phyloP scores from a whole-genome alignment of 2,888 invertebrate genomes.

The Melanchra persicariae region DNA sequence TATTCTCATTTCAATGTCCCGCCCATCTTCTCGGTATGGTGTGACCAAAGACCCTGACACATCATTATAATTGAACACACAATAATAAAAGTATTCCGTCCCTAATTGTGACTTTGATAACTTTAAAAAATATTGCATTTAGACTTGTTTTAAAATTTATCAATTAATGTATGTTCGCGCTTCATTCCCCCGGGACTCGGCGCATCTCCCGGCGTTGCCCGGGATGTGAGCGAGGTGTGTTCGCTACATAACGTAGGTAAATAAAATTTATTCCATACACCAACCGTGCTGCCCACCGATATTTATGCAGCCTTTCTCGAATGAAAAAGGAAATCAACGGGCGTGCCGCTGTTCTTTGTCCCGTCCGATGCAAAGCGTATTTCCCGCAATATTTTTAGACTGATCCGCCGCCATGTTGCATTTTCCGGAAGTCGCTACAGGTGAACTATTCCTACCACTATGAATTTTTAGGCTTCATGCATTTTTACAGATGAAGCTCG shows the following conservation, averaged over 20 bases:
- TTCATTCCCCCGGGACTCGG: not conserved
- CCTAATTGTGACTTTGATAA: not conserved
- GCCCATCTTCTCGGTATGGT: too few species aligned
- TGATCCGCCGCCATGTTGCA: conserved; percentile 39
- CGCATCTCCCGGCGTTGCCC: not conserved
- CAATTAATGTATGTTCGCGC: conserved; percentile 9
- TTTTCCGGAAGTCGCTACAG: conserved; percentile 28
- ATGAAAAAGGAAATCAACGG: conserved; percentile 7
- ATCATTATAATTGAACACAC: too few species aligned
- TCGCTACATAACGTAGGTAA: not conserved
- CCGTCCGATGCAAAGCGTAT: conserved; percentile 21
- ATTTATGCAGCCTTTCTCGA: not conserved
- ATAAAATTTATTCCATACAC: not conserved
- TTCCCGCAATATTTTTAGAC: conserved; percentile 48
- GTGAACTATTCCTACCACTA: conserved; percentile 22
- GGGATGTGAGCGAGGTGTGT: conserved; percentile 15
- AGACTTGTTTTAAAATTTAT: conserved; percentile 4
- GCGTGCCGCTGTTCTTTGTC: conserved; percentile 12
- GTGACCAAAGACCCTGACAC: too few species aligned
- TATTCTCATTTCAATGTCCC: too few species aligned
- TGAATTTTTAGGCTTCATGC: conserved; percentile 39
- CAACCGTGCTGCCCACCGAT: not conserved
- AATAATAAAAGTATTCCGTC: too few species aligned
- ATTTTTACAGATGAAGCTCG: conserved; percentile 23
- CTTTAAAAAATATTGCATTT: not conserved